Evolutionary conservation across 2,797 vertebrate genomes (phyloP).

Genomic region (Heteromormyrus szaboi): DNA sequence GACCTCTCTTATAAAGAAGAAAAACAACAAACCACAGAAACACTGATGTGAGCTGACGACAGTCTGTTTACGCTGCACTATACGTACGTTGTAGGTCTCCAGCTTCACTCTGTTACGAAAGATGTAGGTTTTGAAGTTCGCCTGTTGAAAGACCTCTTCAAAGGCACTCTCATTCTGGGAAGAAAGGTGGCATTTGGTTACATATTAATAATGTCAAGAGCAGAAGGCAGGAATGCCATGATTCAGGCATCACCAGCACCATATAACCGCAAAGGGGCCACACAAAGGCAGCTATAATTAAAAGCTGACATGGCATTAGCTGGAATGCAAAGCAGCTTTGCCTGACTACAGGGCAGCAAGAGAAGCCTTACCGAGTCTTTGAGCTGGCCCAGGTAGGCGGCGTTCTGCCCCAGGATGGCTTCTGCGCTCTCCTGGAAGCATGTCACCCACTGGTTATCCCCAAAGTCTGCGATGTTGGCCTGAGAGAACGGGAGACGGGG

Average conservation of each 20-base stretch:
- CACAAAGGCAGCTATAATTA: not conserved
- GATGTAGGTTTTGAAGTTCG: constrained; percentile 81
- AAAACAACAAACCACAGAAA: not conserved
- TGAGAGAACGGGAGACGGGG: constrained; percentile 37
- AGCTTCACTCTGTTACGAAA: constrained; percentile 87
- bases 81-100: constrained; percentile 94
- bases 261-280: not conserved
- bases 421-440: constrained; percentile 94
- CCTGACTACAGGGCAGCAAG: not conserved
- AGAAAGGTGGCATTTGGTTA: not conserved
- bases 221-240: not conserved
- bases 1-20: not conserved
- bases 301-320: not conserved
- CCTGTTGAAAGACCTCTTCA: constrained; percentile 85
- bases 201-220: not conserved
- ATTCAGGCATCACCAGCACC: not conserved
- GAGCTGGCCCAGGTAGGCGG: constrained; percentile 83
- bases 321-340: not conserved
- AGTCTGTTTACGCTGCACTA: not conserved
- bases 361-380: constrained; percentile 79
- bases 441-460: constrained; percentile 93
- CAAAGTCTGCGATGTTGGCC: constrained; percentile 87
- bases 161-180: constrained; percentile 85
- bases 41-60: not conserved
- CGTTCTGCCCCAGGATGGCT: constrained; percentile 82